Percentiles rank a stretch among this genome's conserved stretches.
phyloP scores from a whole-genome alignment of 1,140 invertebrate genomes.

The Musca vetustissima region DNA sequence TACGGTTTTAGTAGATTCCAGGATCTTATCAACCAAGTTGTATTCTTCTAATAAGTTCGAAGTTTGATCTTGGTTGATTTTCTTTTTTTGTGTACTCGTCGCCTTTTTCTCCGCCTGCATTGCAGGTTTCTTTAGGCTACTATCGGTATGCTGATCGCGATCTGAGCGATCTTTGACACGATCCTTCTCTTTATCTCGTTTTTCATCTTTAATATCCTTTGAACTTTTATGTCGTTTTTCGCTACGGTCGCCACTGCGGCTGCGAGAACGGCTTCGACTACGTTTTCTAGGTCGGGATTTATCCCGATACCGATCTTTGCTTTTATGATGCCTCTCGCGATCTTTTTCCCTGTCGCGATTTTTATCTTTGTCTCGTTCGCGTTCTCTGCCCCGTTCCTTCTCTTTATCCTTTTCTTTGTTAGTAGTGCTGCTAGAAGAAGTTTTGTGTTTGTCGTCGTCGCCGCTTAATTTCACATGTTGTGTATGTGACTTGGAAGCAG shows the following conservation, averaged over 20 bases:
- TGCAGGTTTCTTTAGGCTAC: background rate
- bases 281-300: conserved; percentile 44
- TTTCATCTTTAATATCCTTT: conserved; percentile 43
- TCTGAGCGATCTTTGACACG: conserved; percentile 8
- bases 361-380: conserved; percentile 28
- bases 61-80: background rate
- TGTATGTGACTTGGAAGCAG: background rate
- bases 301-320: conserved; percentile 40
- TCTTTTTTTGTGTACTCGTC: conserved; percentile 10
- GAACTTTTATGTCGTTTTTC: conserved; percentile 53
- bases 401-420: conserved; percentile 29
- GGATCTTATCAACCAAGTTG: conserved; percentile 51
- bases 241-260: conserved; percentile 37
- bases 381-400: conserved; percentile 39
- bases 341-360: conserved; percentile 47
- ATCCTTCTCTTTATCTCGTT: conserved; percentile 28
- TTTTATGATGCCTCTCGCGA: conserved; percentile 37
- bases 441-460: conserved; percentile 11
- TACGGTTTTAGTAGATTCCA: conserved; percentile 48
- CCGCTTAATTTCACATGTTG: background rate
- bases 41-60: conserved; percentile 28
- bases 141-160: conserved; percentile 12
- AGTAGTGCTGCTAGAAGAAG: background rate
- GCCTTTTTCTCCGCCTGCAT: conserved; percentile 1
- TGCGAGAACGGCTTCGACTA: conserved; percentile 47